Base-by-base conservation (phyloP, 2,888 invertebrate genomes). In the Plagiodera versicolora region DNA sequence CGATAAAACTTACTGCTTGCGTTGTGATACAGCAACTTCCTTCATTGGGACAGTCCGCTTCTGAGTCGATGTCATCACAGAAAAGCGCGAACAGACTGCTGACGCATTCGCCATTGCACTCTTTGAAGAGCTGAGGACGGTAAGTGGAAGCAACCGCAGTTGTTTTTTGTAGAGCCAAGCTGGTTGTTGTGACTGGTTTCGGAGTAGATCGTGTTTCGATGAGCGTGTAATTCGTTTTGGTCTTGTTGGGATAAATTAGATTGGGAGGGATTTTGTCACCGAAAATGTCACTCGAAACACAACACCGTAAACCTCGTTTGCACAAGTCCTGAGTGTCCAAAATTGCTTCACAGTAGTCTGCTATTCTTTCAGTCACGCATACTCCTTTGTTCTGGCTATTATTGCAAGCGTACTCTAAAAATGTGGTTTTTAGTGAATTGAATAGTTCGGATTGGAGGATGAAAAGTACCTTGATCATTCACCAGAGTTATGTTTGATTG, bases 281-380 rank as follows among this genome's bases (percentile, higher is more conserved):
- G 70, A 92, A 91, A 5, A 83, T 84, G 70, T 92, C 90, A 65
- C 87, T 84, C 11, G 90, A 87, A 2, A 94, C 92, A 79, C 95
- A 95, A 80, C 95, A 95, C 59, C 88, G 86, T 61, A 89, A 83
- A 0, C 90, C 90, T 14, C 86, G 80, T 70, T 89, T 88, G 77
- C 95, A 94, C 1, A 93, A 83, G 28, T 86, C 87, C 32, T 85
- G 83, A 1, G 88, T 86, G 52, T 89, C 88, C 52, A 94, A 81
- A 69, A 93, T 91, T 0, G 92, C 93, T 72, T 94, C 92, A 77
- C 95, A 95, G 78, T 94, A 94, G 74, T 89, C 88, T 0, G 92
- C 89, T 63, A 94, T 88, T 19, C 89, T 83, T 54, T 91, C 88
- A 18, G 90, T 89, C 57, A 94, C 92, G 75, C 95, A 95, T 6